These are phyloP conservation scores for Mesocricetus auratus DNA, from an alignment of 2,113 vertebrate species.

Conservation along the genomic window DNA sequence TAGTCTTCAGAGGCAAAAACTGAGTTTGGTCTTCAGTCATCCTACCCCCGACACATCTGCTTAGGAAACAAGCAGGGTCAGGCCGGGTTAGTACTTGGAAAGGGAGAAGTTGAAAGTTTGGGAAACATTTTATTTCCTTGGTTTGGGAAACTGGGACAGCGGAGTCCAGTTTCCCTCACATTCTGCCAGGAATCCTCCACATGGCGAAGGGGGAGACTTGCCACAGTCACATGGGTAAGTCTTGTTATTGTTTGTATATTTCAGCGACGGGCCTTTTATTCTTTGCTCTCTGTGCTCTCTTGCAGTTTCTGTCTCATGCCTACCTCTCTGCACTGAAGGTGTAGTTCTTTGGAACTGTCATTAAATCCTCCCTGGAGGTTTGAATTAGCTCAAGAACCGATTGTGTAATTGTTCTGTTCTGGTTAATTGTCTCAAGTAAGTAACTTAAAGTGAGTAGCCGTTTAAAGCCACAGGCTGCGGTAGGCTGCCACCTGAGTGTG, in stretches of 20 bases:
- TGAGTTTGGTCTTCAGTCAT: not conserved
- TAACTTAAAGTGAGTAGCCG: not conserved
- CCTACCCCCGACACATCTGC: not conserved
- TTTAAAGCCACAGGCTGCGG: conserved; percentile 32
- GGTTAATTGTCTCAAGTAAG: conserved; percentile 30
- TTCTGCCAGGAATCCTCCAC: conserved; percentile 40
- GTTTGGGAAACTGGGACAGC: conserved; percentile 53
- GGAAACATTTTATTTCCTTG: conserved; percentile 59
- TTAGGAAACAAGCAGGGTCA: not conserved
- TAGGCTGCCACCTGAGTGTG: not conserved
- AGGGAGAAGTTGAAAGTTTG: conserved; percentile 17
- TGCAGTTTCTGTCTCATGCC: not conserved
- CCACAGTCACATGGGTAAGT: conserved; percentile 9
- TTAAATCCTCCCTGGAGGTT: not conserved
- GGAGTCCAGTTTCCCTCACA: conserved; percentile 24
- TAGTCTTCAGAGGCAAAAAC: conserved; percentile 27
- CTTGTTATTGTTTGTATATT: conserved; percentile 51
- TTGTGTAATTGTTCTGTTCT: not conserved
- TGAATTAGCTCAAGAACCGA: conserved; percentile 3
- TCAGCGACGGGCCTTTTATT: conserved; percentile 43
- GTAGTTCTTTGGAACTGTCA: conserved; percentile 19
- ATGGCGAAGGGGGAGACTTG: conserved; percentile 54
- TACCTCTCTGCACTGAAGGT: not conserved
- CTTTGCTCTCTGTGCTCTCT: not conserved
- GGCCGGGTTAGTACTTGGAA: not conserved